Base-by-base conservation (phyloP, 2,888 invertebrate species). In the Sinopyrophorus schimmeli region DNA sequence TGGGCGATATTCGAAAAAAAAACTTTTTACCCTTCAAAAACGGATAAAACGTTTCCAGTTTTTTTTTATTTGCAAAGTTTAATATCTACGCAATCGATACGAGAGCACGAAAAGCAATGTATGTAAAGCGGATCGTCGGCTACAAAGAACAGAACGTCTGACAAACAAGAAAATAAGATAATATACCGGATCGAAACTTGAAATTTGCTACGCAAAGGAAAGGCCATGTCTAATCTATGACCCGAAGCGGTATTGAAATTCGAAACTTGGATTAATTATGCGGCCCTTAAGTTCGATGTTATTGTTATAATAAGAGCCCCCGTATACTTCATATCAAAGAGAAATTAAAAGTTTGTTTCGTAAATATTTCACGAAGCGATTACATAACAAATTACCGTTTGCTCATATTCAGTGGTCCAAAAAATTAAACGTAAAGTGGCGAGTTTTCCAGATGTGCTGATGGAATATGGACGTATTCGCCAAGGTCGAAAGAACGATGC, bases 121-220 rank as follows among this genome's bases (percentile, higher is more conserved):
- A 43, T 43, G 43, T 28, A 43, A 34, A 41, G 32, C 24, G 32
- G 31, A 23, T 18, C 31, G 40, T 30, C 40, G 30, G 15, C 20
- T 14, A 18, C n/a, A 11, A 16, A n/a, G 35, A 35, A 35, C 11
- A 24, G 35, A 24, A 35, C 23, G 35, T 24, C 14, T 31, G 41
- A 23, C 41, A 41, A 41, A 41, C 41, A 31, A 31, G 41, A 31
- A 41, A 43, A 43, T 27, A 43, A 43, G 43, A 43, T 34, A 43
- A 43, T 32, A 43, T 43, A 34, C 32, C 17, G 20, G 24, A 18
- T 27, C 18, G 16, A 26, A 20, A 34, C 32, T 18, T 23, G 41
- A 32, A 41, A 41, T 32, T 12, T 24, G 15, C 15, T 6, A 9
- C 27, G 20, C 12, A 14, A 23, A 17, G 31, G 17, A 7, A n/a